phyloP scores from a whole-genome alignment of 2,797 vertebrate genomes.

The Pseudochromis fuscus region DNA sequence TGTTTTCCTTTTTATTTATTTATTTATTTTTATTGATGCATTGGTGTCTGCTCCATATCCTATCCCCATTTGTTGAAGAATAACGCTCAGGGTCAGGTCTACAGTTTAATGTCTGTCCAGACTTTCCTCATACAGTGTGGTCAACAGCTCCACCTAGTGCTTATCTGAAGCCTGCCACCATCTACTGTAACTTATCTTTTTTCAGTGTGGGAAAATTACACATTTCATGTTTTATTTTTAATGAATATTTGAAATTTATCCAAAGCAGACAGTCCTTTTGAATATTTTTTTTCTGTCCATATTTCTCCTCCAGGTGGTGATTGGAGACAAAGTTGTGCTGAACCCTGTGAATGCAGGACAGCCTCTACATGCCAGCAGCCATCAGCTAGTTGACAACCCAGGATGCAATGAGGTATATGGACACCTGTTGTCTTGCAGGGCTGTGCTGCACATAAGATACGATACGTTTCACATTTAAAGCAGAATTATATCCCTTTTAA shows the following conservation, averaged over 20 bases:
- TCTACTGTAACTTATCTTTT: neutral
- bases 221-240: neutral
- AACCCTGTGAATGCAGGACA: constrained; percentile 99
- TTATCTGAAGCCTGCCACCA: neutral
- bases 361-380: constrained; percentile 96
- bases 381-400: constrained; percentile 96
- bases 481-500: neutral
- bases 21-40: no score
- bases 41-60: neutral
- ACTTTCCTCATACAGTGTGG: neutral
- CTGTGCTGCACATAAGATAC: neutral
- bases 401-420: constrained; percentile 99
- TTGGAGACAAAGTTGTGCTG: constrained; percentile 98
- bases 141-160: constrained; percentile 62
- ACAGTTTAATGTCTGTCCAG: neutral
- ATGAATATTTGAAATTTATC: neutral
- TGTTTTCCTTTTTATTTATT: neutral
- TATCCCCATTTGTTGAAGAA: neutral
- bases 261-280: no score
- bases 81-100: neutral
- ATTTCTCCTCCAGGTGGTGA: constrained; percentile 90
- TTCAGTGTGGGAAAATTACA: neutral
- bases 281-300: neutral
- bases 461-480: no score
- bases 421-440: no score